phyloP scores from a whole-genome alignment of 2,113 vertebrate species.

The Thamnophis sirtalis region DNA sequence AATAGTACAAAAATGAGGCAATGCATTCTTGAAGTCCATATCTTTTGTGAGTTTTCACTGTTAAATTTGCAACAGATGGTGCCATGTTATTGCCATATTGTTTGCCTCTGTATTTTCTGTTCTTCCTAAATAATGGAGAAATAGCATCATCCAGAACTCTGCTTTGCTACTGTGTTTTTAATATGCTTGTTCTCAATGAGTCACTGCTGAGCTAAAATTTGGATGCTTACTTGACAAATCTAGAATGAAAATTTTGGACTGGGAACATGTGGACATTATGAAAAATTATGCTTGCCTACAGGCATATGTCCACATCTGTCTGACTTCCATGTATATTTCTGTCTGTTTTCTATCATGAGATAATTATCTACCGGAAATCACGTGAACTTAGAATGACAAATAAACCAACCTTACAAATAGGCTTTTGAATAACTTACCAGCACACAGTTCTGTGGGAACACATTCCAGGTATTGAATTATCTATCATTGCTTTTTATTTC shows the following conservation, averaged over 20 bases:
- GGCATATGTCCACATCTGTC: background rate
- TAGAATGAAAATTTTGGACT: background rate
- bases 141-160: background rate
- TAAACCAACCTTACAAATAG: background rate
- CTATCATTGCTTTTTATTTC: background rate
- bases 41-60: constrained; percentile 21
- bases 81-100: background rate
- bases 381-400: background rate
- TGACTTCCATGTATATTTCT: background rate
- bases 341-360: background rate
- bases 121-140: background rate
- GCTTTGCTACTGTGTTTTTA: background rate
- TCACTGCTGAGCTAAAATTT: background rate
- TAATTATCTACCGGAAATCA: background rate
- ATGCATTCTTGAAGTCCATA: constrained; percentile 37
- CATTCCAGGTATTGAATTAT: background rate
- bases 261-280: background rate
- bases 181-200: background rate
- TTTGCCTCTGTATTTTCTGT: background rate
- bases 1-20: constrained; percentile 40
- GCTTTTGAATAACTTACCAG: background rate
- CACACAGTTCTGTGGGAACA: background rate
- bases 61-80: constrained; percentile 27
- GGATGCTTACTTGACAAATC: background rate
- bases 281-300: background rate